These are phyloP conservation scores for Drosophila chauvacae DNA, from an alignment of 1,140 invertebrate species.

Conservation along the genomic window DNA sequence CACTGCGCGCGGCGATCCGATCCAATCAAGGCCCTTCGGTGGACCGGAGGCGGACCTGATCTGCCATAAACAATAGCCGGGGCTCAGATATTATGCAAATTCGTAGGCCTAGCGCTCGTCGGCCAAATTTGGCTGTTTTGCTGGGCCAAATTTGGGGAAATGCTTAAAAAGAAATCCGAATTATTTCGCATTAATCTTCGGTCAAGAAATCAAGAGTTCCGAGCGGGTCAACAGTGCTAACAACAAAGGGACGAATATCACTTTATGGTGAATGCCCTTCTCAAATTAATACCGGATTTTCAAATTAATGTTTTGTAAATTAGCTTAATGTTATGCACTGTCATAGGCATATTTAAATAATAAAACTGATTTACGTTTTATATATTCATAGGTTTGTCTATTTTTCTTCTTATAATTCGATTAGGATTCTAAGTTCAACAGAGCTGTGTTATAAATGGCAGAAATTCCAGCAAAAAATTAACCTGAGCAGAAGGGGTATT, in stretches of 20 bases:
- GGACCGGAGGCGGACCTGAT: constrained; percentile 33
- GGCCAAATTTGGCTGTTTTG: constrained; percentile 10
- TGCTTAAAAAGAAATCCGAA: constrained; percentile 24
- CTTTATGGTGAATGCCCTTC: constrained; percentile 4
- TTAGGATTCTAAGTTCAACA: not conserved
- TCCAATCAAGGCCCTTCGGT: constrained; percentile 31
- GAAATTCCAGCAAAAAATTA: not conserved
- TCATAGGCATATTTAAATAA: constrained; percentile 3
- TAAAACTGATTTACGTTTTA: constrained; percentile 12
- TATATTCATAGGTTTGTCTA: not conserved
- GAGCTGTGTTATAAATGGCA: not conserved
- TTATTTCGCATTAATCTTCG: constrained; percentile 33
- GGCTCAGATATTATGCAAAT: constrained; percentile 30
- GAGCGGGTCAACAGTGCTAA: not conserved
- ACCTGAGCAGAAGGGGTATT: not conserved
- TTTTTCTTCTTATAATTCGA: not conserved
- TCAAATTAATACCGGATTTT: not conserved
- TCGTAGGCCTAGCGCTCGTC: constrained; percentile 18
- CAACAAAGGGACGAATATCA: not conserved
- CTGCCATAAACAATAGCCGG: constrained; percentile 15
- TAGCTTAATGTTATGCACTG: not conserved
- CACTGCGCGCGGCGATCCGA: not conserved
- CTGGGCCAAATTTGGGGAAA: constrained; percentile 22
- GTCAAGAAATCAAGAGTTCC: constrained; percentile 8
- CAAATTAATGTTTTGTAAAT: not conserved